phyloP scores from a whole-genome alignment of 2,888 invertebrate species.

The Dorcus hopei region DNA sequence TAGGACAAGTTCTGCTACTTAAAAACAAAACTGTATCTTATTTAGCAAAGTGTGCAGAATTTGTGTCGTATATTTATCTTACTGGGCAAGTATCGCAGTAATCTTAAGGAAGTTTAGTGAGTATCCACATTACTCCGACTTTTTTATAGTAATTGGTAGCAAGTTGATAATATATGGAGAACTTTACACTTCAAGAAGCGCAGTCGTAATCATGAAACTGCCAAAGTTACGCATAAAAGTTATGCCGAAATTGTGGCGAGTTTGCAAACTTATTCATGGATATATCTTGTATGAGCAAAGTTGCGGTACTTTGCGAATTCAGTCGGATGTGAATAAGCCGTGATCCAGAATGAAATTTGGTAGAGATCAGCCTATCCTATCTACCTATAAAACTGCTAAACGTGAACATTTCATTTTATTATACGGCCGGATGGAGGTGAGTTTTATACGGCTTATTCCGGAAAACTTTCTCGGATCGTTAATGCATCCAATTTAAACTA shows the following conservation, averaged over 20 bases:
- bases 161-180: constrained; percentile 22
- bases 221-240: constrained; percentile 31
- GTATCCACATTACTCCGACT: background rate
- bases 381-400: constrained; percentile 41
- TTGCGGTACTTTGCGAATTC: constrained; percentile 41
- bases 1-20: too few species aligned
- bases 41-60: too few species aligned
- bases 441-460: constrained; percentile 39
- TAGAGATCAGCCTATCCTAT: constrained; percentile 35
- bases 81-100: too few species aligned
- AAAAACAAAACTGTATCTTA: too few species aligned
- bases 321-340: constrained; percentile 41
- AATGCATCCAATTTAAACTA: constrained; percentile 33
- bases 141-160: background rate
- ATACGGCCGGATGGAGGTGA: constrained; percentile 38
- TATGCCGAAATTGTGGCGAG: constrained; percentile 35
- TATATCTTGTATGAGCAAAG: constrained; percentile 37
- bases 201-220: constrained; percentile 28
- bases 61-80: too few species aligned
- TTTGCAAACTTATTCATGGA: constrained; percentile 34
- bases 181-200: constrained; percentile 25
- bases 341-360: constrained; percentile 36
- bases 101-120: background rate
- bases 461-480: constrained; percentile 34
- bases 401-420: constrained; percentile 42